Percentiles rank a stretch among this genome's conserved stretches.
phyloP scores from a whole-genome alignment of 1,140 invertebrate genomes.

The Anastrepha obliqua region DNA sequence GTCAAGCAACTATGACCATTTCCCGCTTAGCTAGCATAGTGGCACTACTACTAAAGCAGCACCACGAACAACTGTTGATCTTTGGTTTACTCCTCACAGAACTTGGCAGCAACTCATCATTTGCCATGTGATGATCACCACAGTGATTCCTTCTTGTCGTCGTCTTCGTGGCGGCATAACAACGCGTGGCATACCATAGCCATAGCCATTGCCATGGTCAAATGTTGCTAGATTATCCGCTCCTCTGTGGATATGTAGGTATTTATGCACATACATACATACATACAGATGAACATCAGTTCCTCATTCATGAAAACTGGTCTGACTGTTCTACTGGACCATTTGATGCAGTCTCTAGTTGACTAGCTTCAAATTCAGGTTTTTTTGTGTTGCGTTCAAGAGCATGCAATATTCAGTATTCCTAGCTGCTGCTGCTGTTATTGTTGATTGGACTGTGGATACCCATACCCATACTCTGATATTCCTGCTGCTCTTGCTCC shows the following conservation, averaged over 20 bases:
- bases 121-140: neutral
- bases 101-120: neutral
- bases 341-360: conserved; percentile 19
- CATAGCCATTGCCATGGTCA: conserved; percentile 30
- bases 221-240: conserved; percentile 10
- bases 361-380: conserved; percentile 18
- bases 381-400: conserved; percentile 23
- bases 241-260: neutral
- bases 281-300: neutral
- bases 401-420: conserved; percentile 8
- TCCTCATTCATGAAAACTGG: conserved; percentile 42
- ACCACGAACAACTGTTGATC: neutral
- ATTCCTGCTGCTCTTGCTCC: neutral
- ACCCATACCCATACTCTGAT: neutral
- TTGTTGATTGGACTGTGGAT: neutral
- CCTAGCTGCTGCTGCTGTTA: neutral
- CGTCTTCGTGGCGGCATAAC: neutral
- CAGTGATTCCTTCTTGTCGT: neutral
- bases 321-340: conserved; percentile 18
- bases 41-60: neutral
- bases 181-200: neutral
- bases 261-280: neutral
- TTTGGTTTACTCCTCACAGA: neutral
- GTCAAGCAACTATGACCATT: neutral
- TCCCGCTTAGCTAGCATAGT: neutral